phyloP scores from a whole-genome alignment of 2,113 vertebrate species.

The Daphoenositta chrysoptera region DNA sequence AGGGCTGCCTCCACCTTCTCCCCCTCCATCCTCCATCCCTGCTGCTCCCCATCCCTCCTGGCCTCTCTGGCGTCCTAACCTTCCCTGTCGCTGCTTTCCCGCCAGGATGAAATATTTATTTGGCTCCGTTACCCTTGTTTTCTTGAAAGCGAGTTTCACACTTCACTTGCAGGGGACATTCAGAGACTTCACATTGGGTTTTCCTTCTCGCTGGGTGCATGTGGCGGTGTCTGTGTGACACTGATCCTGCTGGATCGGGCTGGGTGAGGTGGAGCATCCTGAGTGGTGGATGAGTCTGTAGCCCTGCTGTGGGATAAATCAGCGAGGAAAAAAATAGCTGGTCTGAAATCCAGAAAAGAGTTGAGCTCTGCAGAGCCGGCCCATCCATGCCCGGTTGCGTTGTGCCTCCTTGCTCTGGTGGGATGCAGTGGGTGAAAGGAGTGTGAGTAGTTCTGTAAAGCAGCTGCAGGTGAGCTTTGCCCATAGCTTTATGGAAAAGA shows the following conservation, averaged over 20 bases:
- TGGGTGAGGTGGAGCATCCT: not conserved
- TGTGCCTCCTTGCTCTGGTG: accelerated
- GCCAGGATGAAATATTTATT: constrained; percentile 49
- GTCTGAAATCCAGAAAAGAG: not conserved
- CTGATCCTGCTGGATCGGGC: not conserved
- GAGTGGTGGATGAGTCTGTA: not conserved
- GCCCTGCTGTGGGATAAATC: not conserved
- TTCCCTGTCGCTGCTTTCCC: not conserved
- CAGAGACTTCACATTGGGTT: not conserved
- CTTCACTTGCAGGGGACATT: constrained; percentile 38
- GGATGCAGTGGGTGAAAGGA: not conserved
- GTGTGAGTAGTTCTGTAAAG: not conserved
- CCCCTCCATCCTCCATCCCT: not conserved
- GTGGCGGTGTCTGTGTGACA: not conserved
- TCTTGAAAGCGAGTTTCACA: constrained; percentile 39
- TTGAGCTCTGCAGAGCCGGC: not conserved
- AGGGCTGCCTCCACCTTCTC: not conserved
- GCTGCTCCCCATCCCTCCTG: not conserved
- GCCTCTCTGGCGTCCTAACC: not conserved
- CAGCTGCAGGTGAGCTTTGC: not conserved
- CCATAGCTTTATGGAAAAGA: not conserved
- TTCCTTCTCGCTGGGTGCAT: not conserved
- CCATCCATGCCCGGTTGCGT: accelerated
- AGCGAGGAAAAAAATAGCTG: not conserved
- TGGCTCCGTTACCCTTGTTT: constrained; percentile 8